phyloP scores from a whole-genome alignment of 35 echinoderm and acorn worm genomes.

The Strongylocentrotus purpuratus region DNA sequence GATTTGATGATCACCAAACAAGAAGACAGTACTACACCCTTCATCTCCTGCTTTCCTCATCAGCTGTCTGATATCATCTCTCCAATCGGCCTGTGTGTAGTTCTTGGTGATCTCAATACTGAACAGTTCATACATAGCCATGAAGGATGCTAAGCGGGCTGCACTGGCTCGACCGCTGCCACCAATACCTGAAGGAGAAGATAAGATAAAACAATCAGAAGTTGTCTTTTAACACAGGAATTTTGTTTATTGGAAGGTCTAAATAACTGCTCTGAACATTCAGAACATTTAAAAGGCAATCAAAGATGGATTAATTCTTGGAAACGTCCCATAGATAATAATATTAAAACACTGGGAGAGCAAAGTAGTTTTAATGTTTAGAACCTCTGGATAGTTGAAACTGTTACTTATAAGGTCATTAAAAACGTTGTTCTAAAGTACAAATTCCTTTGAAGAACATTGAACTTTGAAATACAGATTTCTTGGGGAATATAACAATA shows the following conservation, averaged over 20 bases:
- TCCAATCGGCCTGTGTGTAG: conserved; percentile 91
- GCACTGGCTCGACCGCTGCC: conserved; percentile 95
- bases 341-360: no score
- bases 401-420: no score
- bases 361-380: no score
- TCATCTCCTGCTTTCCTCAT: conserved; percentile 93
- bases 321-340: no score
- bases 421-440: no score
- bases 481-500: no score
- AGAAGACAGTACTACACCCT: conserved; percentile 81
- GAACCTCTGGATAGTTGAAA: no score
- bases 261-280: no score
- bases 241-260: not conserved
- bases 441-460: no score
- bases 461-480: no score
- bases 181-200: conserved; percentile 79
- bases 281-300: no score
- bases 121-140: conserved; percentile 94
- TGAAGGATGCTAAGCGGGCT: conserved; percentile 88
- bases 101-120: conserved; percentile 96
- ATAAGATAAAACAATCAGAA: not conserved
- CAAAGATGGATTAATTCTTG: no score
- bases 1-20: conserved; percentile 99
- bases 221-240: not conserved
- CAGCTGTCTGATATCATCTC: conserved; percentile 88